Base-by-base conservation (phyloP, 2,888 invertebrate genomes). In the Eurytoma adleriae region DNA sequence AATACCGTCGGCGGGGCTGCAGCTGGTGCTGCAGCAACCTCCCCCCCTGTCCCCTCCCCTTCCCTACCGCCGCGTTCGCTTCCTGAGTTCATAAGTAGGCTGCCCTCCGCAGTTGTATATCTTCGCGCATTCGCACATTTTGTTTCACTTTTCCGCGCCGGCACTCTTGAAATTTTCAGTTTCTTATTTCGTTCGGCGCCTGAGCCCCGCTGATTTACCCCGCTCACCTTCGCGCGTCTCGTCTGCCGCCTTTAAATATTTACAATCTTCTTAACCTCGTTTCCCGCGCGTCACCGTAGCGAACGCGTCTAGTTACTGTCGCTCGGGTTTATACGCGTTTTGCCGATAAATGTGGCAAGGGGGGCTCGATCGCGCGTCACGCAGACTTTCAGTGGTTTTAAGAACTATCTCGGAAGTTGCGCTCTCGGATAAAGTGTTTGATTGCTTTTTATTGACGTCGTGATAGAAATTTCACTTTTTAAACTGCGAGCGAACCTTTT, bases 81-180 rank as follows among this genome's bases (percentile, higher is more conserved):
- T 77, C 59, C 59, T 61, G 80, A 81, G 78, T 78, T 70, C 62
- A 78, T 78, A 70, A 78, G 77, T 74, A 81, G 69, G 64, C 66
- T 69, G 52, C 74, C 67, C 24, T 66, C 64, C 66, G 40, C 40
- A 62, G 64, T 54, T 71, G 67, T 71, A 67, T 50, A 68, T 72
- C 52, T 67, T 61, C 62, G 5, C 52, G 56, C 50, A 70, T 70
- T 66, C 74, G 59, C 74, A 74, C 74, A 78, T 70, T 59, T 72
- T 70, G 66, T 81, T 78, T 81, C 78, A 74, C 69, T 78, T 81
- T 73, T 80, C 69, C 77, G 54, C 73, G 20, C 68, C 57, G 56
- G 27, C 64, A 73, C 73, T 27, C 70, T 73, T 73, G 73, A 73
- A 81, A 70, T 70, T 81, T 78, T 78, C 69, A 81, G 64, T 70